Base-by-base conservation (phyloP, 2,797 vertebrate species). In the Darevskia mixta region DNA sequence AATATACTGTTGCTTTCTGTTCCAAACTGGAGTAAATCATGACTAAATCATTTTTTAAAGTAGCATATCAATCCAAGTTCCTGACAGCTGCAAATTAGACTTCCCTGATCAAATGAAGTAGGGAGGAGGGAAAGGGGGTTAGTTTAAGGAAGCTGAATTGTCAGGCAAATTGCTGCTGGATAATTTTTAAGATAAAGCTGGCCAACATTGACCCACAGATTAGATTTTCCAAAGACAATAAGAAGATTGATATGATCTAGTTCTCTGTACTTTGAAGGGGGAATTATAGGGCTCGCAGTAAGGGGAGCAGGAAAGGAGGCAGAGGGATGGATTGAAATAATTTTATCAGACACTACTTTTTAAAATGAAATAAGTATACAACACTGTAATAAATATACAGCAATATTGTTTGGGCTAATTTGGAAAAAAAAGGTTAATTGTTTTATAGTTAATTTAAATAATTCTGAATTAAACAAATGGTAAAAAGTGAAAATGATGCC, bases 391-490 rank as follows among this genome's bases (percentile, higher is more conserved):
- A 94, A 91, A 27, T 25, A 91, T 88, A 89, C 32, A 90, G 73
- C 17, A 92, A 91, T 92, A 91, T 32, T 2, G 72, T 90, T 93
- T 88, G 87, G 38, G 9, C 7, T 89, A 89, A 91, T 93, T 86
- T 87, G 92, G 18, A 93, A 95, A 94, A 94, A 61, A 94, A 93
- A 95, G 91, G 89, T 8, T 92, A 82, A 90, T 89, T 94, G 91
- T n/a, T 91, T 92, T 91, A 93, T 20, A 73, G 35, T 43, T 94
- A 95, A 95, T 93, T 87, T 84, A 89, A 93, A 93, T 92, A 92
- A 93, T 87, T 90, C n/a, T 92, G 66, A 93, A 92, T 93, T 10
- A 92, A 95, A 95, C 95, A 95, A 93, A 32, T 79, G 92, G 9
- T 79, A 94, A 88, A 72, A 88, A 91, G 86, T 78, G 85, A 93